Base-by-base conservation (phyloP, 2,797 vertebrate species). In the Xenopus petersii region DNA sequence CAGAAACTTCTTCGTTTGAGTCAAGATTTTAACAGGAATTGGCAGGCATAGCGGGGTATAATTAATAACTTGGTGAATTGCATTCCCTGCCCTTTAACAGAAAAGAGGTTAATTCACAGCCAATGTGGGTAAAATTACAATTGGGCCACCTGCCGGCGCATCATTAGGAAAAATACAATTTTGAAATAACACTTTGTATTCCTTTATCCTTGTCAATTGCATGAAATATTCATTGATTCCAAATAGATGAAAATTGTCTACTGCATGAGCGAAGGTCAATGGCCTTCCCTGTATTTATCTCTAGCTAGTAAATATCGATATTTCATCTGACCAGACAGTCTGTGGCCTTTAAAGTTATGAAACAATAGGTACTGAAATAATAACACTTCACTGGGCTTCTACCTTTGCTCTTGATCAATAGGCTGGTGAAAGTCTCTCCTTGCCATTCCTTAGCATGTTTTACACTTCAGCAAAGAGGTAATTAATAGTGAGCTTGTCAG, bases 391-490 rank as follows among this genome's bases (percentile, higher is more conserved):
- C n/a, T 68, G 65, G 56, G 56, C 64, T 8, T 33, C 54, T 30
- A 55, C 58, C 64, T 77, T 72, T 67, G 67, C 72, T 59, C 60
- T 64, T 78, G 59, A 48, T 51, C 49, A 26, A 46, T 24, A 64
- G 65, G 60, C 64, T 21, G 69, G 42, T n/a, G 68, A 30, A 9
- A 15, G 13, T 48, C 70, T 70, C 42, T 42, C 16, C 51, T 59
- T 48, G 42, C 49, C 59, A 69, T 66, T 66, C 51, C 59, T 48
- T 17, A 55, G 51, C 60, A 47, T 30, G 42, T 73, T 73, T 69
- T 73, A 69, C 42, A 73, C 73, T 73, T 42, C 58, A 64, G 64
- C 36, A 42, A 73, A 65, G 54, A 46, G 67, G 66, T 78, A 78
- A 73, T 78, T 69, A 65, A 51, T 68, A 63, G 36, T 48, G 17